These are phyloP conservation scores for Plebejus argus DNA, from an alignment of 2,888 invertebrate species.

Conservation along the genomic window DNA sequence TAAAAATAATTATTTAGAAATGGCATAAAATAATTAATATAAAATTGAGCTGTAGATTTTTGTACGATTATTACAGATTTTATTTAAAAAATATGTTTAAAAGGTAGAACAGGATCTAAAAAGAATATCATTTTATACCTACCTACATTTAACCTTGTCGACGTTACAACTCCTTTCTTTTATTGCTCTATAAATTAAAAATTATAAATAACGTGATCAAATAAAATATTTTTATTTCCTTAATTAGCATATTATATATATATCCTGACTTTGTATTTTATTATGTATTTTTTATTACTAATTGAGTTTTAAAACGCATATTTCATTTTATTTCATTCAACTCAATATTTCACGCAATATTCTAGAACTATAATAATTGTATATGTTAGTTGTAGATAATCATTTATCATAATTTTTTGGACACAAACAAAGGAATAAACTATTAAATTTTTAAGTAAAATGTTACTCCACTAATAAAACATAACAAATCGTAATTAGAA, in stretches of 20 bases:
- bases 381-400: too few relatives aligned
- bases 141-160: background rate
- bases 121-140: background rate
- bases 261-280: background rate
- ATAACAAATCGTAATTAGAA: too few relatives aligned
- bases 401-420: too few relatives aligned
- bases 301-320: background rate
- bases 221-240: background rate
- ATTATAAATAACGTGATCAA: constrained; percentile 14
- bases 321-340: too few relatives aligned
- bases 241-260: constrained; percentile 15
- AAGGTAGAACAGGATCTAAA: background rate
- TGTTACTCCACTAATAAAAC: too few relatives aligned
- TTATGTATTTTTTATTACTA: background rate
- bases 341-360: too few relatives aligned
- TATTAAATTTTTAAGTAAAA: too few relatives aligned
- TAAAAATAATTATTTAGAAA: too few relatives aligned
- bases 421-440: too few relatives aligned
- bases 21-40: too few relatives aligned
- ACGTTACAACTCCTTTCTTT: background rate
- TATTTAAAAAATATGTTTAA: background rate
- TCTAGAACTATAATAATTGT: too few relatives aligned
- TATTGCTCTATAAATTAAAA: constrained; percentile 19
- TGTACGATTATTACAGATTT: background rate
- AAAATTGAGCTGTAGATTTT: background rate